Evolutionary conservation across 2,113 vertebrate genomes (phyloP), one percentile per base, ranked within the genome.

Genomic region (Semicossyphus pulcher): DNA sequence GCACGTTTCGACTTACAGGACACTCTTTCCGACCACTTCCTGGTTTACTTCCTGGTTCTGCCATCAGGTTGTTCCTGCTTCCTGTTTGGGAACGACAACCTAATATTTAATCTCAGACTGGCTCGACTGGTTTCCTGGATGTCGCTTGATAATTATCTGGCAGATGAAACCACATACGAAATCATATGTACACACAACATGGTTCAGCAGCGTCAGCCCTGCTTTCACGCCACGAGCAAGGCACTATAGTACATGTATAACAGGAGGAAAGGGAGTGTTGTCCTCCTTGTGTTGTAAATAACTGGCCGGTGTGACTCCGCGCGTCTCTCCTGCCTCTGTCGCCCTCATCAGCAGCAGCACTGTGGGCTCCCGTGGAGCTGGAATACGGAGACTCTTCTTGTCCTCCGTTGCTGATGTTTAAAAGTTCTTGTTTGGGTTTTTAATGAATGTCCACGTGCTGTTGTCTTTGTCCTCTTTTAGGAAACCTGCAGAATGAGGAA

Each of bases 381-480:
- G 28, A 37, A 7, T 1, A 20, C 15, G 21, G 36, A 28, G 56
- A 58, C 54, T 63, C 63, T 34, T 32, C 12, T 29, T 12, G 48
- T 52, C 49, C 66, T 63, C 59, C 37, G 5, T 21, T 4, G 54
- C 63, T 32, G 80, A 76, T 51, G 58, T 14, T 41, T 61, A 1
- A 29, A 20, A 51, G 41, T 60, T 18, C 14, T 70, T 11, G 6
- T 65, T 76, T 48, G 23, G 23, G 26, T 59, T 76, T n/a, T 69
- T 31, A 15, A 54, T 63, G 79, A 65, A 28, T 36, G 65, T 79
- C 80, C 58, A 61, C 58, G 37, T 81, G 44, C 41, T 64, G 52
- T 41, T 62, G n/a, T 36, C 5, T 31, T 32, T 51, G 23, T 44
- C 70, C 31, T n/a, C 26, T 39, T 4, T 32, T 28, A 48, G 31